Percentiles rank a stretch among this genome's conserved stretches.
These are phyloP conservation scores for Camponotus vicinus DNA, from an alignment of 1,140 invertebrate genomes.

Conservation along the genomic window DNA sequence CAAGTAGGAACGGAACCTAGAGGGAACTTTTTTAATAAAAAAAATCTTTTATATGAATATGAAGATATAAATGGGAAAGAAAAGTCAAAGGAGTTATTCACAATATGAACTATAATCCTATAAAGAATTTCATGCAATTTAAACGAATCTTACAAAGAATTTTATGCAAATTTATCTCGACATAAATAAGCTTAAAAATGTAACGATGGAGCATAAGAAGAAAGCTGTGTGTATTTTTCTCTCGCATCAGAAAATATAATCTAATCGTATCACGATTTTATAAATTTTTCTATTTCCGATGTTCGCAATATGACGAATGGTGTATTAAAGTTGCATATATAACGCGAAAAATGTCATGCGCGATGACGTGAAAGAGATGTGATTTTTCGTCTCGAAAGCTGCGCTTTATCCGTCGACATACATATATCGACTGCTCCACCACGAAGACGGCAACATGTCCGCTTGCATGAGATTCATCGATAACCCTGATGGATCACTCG, in stretches of 20 bases:
- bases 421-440: background rate
- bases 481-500: constrained; percentile 49
- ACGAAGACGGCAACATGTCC: constrained; percentile 32
- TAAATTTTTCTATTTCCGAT: background rate
- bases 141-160: too few relatives aligned
- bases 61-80: too few relatives aligned
- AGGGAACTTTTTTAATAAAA: too few relatives aligned
- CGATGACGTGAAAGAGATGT: background rate
- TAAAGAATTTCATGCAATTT: too few relatives aligned
- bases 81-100: too few relatives aligned
- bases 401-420: constrained; percentile 27
- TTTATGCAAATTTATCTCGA: background rate
- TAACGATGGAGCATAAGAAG: background rate
- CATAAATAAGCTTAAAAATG: background rate
- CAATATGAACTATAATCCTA: too few relatives aligned
- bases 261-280: background rate
- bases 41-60: too few relatives aligned
- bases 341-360: constrained; percentile 1
- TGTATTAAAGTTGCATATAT: constrained; percentile 16
- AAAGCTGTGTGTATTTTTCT: background rate
- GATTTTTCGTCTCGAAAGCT: constrained; percentile 42
- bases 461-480: constrained; percentile 40
- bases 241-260: constrained; percentile 7
- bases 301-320: background rate
- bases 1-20: too few relatives aligned